These are phyloP conservation scores for Caenorhabditis japonica DNA, from an alignment of 2,888 invertebrate genomes.

Conservation along the genomic window DNA sequence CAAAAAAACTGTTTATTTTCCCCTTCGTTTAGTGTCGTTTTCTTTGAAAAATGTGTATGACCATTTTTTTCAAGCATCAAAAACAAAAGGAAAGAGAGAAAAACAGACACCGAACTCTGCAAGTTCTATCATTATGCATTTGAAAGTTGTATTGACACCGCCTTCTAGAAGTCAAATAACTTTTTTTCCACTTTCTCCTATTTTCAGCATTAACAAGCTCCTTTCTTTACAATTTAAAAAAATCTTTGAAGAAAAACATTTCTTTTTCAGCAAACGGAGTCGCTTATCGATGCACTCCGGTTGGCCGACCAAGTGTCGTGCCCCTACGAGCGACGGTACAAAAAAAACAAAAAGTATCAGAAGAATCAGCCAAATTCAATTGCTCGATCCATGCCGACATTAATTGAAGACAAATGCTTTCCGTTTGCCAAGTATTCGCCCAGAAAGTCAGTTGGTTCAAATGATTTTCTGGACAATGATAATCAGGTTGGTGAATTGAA, in stretches of 20 bases:
- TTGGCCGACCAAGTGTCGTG: slow-evolving; percentile 57
- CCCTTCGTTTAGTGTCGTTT: too few species aligned
- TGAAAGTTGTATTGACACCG: slow-evolving; percentile 31
- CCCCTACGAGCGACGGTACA: slow-evolving; percentile 51
- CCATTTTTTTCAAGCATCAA: slow-evolving; percentile 5
- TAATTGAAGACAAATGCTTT: slow-evolving; percentile 25
- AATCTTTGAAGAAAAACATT: too few species aligned
- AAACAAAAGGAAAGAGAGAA: slow-evolving; percentile 1
- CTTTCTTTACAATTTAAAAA: neutral
- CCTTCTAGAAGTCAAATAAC: slow-evolving; percentile 8
- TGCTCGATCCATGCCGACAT: slow-evolving; percentile 44
- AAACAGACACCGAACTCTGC: slow-evolving; percentile 15
- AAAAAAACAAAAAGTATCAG: slow-evolving; percentile 29
- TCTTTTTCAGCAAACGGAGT: slow-evolving; percentile 54
- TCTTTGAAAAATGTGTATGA: slow-evolving; percentile 19
- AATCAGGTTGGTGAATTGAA: slow-evolving; percentile 39
- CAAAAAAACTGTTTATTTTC: slow-evolving; percentile 16
- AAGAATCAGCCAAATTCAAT: slow-evolving; percentile 17
- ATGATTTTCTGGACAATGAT: slow-evolving; percentile 13
- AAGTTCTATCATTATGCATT: slow-evolving; percentile 47
- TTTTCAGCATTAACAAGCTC: neutral
- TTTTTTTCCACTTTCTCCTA: slow-evolving; percentile 1
- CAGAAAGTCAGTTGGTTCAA: slow-evolving; percentile 20
- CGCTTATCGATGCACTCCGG: slow-evolving; percentile 51
- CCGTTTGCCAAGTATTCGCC: slow-evolving; percentile 19